Conservation (phyloP, 2,888 invertebrate genomes). For the Lithodes maja region DNA sequence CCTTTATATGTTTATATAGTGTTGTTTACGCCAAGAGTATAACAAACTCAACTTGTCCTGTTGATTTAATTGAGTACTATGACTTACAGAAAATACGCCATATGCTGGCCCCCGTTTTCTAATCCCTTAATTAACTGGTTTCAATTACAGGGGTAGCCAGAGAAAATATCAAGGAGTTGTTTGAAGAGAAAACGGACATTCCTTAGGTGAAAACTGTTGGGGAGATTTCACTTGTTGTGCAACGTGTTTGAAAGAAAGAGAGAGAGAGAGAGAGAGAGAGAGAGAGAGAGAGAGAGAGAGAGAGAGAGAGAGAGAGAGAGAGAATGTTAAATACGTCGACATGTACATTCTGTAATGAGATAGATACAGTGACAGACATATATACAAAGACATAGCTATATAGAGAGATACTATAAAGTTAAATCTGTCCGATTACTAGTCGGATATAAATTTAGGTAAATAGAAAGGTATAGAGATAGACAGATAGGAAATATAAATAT, state of each 20-base stretch:
- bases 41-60: too few species aligned
- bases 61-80: too few species aligned
- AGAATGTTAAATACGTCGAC: neutral
- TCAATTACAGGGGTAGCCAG: neutral
- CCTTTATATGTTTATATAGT: too few species aligned
- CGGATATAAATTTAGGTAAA: too few species aligned
- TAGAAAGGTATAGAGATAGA: too few species aligned
- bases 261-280: constrained; percentile 31
- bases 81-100: too few species aligned
- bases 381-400: too few species aligned
- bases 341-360: neutral
- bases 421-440: too few species aligned
- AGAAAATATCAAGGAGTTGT: neutral
- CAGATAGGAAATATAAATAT: too few species aligned
- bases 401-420: too few species aligned
- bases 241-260: neutral
- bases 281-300: constrained; percentile 24
- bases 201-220: neutral
- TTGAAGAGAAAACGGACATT: constrained; percentile 7
- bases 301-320: constrained; percentile 4
- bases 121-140: neutral
- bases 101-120: neutral
- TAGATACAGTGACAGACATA: too few species aligned
- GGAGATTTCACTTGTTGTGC: neutral
- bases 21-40: too few species aligned